These are phyloP conservation scores for Thaumetopoea pityocampa DNA, from an alignment of 1,140 invertebrate genomes.

Conservation along the genomic window DNA sequence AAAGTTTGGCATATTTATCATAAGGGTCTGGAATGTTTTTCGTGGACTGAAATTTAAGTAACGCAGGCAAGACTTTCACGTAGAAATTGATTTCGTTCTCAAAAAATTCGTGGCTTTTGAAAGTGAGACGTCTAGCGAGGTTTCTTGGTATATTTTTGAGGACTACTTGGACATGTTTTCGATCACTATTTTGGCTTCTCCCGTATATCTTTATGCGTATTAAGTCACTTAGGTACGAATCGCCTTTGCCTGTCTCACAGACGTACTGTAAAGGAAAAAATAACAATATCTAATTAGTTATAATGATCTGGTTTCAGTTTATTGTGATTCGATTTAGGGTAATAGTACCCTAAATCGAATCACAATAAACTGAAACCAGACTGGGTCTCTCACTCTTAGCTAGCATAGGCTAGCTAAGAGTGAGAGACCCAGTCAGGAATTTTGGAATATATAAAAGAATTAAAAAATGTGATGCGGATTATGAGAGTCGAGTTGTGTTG, in stretches of 20 bases:
- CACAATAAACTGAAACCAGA: no score
- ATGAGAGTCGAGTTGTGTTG: no score
- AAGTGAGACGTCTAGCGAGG: conserved; percentile 78
- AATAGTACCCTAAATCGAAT: neutral
- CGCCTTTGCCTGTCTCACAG: conserved; percentile 76
- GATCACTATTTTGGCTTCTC: conserved; percentile 35
- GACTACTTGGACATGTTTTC: conserved; percentile 71
- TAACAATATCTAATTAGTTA: neutral
- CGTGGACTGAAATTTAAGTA: conserved; percentile 73
- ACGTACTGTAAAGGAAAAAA: conserved; percentile 49
- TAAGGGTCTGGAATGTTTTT: conserved; percentile 71
- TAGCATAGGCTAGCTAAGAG: no score
- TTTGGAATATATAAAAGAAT: no score
- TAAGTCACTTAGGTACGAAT: conserved; percentile 80
- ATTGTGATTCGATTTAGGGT: neutral
- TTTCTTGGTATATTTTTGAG: conserved; percentile 81
- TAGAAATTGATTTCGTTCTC: conserved; percentile 82
- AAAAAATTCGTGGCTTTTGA: conserved; percentile 81
- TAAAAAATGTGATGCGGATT: no score
- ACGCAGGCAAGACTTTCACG: conserved; percentile 74
- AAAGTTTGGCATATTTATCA: conserved; percentile 74
- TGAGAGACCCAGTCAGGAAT: no score
- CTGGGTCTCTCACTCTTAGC: no score
- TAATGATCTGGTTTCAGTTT: neutral
- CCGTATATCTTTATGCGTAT: conserved; percentile 77